Percentiles rank a stretch among this genome's conserved stretches.
These are phyloP conservation scores for Alentia gelatinosa DNA, from an alignment of 2,888 invertebrate species.

Conservation along the genomic window DNA sequence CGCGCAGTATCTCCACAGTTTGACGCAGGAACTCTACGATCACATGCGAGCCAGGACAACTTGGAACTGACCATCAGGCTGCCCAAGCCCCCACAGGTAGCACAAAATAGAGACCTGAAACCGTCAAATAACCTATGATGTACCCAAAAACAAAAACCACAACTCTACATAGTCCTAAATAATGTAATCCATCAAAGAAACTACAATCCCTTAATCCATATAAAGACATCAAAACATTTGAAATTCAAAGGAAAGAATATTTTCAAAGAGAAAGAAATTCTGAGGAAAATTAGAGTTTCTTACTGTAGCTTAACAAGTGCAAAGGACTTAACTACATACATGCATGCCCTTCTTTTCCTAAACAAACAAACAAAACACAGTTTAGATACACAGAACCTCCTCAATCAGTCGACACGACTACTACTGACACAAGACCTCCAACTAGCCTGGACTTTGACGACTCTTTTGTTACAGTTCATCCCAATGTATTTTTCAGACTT, in stretches of 20 bases:
- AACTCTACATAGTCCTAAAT: neutral
- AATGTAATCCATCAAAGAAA: no score
- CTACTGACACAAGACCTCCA: neutral
- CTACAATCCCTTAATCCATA: no score
- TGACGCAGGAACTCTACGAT: constrained; percentile 46
- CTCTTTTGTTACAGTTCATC: neutral
- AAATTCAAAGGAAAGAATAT: neutral
- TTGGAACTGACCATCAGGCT: constrained; percentile 43
- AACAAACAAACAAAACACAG: neutral
- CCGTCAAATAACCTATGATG: neutral
- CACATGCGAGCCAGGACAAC: constrained; percentile 52
- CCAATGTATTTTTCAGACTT: neutral
- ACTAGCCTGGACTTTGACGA: neutral
- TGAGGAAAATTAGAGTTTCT: no score
- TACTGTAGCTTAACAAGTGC: no score
- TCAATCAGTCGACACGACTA: neutral
- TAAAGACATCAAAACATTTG: neutral
- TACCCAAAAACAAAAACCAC: neutral
- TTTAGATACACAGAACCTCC: neutral
- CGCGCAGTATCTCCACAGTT: constrained; percentile 30
- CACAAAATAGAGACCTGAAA: neutral
- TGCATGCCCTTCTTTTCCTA: neutral
- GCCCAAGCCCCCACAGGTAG: constrained; percentile 38
- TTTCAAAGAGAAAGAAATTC: neutral
- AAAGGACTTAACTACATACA: neutral